Conservation (phyloP, 2,888 invertebrate species). For the Aspidapion aeneum region DNA sequence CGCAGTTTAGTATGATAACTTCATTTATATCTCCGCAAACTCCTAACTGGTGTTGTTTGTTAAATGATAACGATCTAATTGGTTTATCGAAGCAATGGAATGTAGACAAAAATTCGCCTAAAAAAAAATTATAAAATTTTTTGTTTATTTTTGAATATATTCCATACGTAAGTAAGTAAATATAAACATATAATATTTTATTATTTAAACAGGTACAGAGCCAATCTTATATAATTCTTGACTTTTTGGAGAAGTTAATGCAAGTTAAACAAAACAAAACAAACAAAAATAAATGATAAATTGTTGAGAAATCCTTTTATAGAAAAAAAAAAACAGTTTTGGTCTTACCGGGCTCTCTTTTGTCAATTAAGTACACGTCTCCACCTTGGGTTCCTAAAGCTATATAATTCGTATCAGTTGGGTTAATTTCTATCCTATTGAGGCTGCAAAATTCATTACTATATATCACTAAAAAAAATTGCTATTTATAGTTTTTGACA, state of each 20-base stretch:
- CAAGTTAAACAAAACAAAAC: too few relatives aligned
- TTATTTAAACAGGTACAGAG: too few relatives aligned
- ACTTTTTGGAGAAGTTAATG: too few relatives aligned
- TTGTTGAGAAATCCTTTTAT: too few relatives aligned
- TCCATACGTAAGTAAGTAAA: too few relatives aligned
- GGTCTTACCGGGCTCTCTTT: conserved; percentile 45
- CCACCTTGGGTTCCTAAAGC: conserved; percentile 53
- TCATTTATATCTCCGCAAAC: conserved; percentile 49
- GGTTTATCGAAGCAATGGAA: conserved; percentile 40
- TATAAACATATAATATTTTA: too few relatives aligned
- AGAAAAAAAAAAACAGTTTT: too few relatives aligned
- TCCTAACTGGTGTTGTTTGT: conserved; percentile 47
- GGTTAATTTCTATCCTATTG: conserved; percentile 48
- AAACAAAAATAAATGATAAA: too few relatives aligned
- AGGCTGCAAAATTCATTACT: conserved; percentile 45
- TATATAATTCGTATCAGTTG: conserved; percentile 45
- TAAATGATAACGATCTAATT: conserved; percentile 47
- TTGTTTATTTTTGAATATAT: background rate
- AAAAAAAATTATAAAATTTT: background rate
- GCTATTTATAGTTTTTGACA: background rate
- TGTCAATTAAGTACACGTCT: conserved; percentile 51
- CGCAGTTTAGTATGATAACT: conserved; percentile 48
- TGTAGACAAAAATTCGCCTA: conserved; percentile 37
- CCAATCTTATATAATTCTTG: too few relatives aligned
- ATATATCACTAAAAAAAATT: conserved; percentile 44